These are phyloP conservation scores for Cercopithecus mitis DNA, from an alignment of 2,797 vertebrate genomes.

Conservation along the genomic window DNA sequence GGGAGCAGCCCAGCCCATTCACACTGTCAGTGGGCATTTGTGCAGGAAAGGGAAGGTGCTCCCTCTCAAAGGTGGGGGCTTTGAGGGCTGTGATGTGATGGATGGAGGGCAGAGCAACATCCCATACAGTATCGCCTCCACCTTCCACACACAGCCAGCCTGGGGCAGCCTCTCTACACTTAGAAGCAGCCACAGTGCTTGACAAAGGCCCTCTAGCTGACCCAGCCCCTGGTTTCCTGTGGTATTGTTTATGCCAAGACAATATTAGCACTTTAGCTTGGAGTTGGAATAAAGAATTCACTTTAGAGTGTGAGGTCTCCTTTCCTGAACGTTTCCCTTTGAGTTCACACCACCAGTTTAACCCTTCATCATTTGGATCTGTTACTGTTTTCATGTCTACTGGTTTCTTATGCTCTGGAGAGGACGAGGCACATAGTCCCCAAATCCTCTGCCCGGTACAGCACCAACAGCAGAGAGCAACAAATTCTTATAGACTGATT, in stretches of 20 bases:
- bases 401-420: not conserved
- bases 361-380: not conserved
- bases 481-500: not conserved
- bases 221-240: not conserved
- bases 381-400: not conserved
- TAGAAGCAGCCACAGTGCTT: not conserved
- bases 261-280: not conserved
- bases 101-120: fast-evolving
- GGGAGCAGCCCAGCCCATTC: no score
- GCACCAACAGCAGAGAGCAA: not conserved
- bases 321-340: not conserved
- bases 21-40: not conserved
- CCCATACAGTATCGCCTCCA: fast-evolving
- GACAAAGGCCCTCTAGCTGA: not conserved
- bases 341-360: not conserved
- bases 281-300: not conserved
- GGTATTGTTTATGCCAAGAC: not conserved
- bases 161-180: not conserved
- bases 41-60: no score
- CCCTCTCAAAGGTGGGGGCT: not conserved
- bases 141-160: no score
- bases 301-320: not conserved
- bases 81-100: fast-evolving
- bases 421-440: not conserved
- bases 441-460: not conserved